Percentiles rank a stretch among this genome's conserved stretches.
phyloP scores from a whole-genome alignment of 2,888 invertebrate genomes.

The Mechanitis messenoides region DNA sequence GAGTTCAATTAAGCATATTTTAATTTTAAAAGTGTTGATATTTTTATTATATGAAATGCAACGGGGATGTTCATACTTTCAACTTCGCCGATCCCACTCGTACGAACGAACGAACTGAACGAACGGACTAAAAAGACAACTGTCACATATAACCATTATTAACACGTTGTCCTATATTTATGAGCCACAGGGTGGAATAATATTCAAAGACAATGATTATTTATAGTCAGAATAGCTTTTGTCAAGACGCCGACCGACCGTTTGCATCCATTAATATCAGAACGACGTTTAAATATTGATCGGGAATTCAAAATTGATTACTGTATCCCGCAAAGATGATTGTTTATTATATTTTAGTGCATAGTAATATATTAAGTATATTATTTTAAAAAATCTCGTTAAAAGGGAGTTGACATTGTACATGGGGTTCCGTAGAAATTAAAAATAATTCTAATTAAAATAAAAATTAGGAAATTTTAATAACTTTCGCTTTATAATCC shows the following conservation, averaged over 20 bases:
- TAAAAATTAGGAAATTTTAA: too few relatives aligned
- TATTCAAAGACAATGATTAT: conserved; percentile 58
- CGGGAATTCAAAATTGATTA: conserved; percentile 44
- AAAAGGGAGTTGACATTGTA: too few relatives aligned
- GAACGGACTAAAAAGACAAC: conserved; percentile 35
- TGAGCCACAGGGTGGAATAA: conserved; percentile 57
- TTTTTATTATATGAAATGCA: conserved; percentile 40
- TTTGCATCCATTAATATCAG: conserved; percentile 49
- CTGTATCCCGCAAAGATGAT: conserved; percentile 16
- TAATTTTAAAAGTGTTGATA: too few relatives aligned
- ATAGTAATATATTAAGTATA: neutral
- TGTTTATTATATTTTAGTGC: conserved; percentile 12
- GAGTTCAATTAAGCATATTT: too few relatives aligned
- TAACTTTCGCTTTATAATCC: too few relatives aligned
- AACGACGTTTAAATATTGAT: conserved; percentile 48
- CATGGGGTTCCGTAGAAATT: too few relatives aligned
- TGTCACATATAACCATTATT: conserved; percentile 52
- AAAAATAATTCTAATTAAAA: too few relatives aligned
- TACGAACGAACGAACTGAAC: neutral
- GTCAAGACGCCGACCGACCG: conserved; percentile 47
- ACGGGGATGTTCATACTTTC: conserved; percentile 64
- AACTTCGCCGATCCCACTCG: conserved; percentile 53
- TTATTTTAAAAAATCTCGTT: too few relatives aligned
- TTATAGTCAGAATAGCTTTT: conserved; percentile 55
- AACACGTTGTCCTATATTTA: conserved; percentile 61